These are phyloP conservation scores for Steatornis caripensis DNA, from an alignment of 2,113 vertebrate genomes.

Conservation along the genomic window DNA sequence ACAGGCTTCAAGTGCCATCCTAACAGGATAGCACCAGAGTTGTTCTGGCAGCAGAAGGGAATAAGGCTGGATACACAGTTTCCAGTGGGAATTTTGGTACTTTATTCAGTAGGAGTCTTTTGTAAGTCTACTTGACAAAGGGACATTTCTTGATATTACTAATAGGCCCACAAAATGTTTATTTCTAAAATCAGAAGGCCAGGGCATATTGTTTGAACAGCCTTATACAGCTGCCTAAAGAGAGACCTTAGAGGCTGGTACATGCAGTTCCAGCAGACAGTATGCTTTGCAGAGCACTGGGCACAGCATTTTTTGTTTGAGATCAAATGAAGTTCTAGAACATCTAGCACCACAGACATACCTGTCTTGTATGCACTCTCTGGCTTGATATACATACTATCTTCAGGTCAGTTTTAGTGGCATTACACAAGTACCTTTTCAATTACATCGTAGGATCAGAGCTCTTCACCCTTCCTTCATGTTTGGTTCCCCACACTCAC, in stretches of 20 bases:
- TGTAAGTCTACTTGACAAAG: neutral
- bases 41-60: neutral
- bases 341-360: neutral
- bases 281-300: neutral
- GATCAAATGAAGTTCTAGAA: neutral
- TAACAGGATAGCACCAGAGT: neutral
- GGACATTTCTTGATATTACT: neutral
- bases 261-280: neutral
- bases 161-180: neutral
- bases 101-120: neutral
- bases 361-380: too few relatives aligned
- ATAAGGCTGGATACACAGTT: neutral
- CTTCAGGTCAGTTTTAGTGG: neutral
- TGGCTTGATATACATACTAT: neutral
- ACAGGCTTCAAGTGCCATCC: neutral
- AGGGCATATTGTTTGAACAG: neutral
- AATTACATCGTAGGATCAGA: neutral
- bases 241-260: neutral
- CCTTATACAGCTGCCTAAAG: neutral
- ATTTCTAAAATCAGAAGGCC: neutral
- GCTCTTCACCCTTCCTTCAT: neutral
- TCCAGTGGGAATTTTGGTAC: neutral
- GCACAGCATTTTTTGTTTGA: neutral
- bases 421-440: neutral
- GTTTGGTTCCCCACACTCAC: neutral